These are phyloP conservation scores for Perca flavescens DNA, from an alignment of 2,113 vertebrate genomes.

Conservation along the genomic window DNA sequence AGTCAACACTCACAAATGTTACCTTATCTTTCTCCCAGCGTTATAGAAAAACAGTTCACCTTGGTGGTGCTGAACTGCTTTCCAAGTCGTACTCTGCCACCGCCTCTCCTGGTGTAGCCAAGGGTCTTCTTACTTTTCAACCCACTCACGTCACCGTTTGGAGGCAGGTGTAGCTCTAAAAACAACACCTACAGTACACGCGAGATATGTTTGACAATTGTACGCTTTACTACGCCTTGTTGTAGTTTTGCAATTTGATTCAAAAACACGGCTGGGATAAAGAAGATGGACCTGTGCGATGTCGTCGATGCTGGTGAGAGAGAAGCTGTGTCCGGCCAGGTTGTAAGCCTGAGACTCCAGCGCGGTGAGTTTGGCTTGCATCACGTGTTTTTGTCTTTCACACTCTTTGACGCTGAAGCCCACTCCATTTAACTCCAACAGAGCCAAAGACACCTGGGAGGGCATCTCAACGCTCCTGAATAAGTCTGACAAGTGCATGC, in stretches of 20 bases:
- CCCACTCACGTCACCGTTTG: slow-evolving; percentile 87
- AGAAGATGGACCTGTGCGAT: slow-evolving; percentile 88
- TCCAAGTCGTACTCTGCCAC: slow-evolving; percentile 81
- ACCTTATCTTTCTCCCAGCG: neutral
- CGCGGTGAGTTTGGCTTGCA: slow-evolving; percentile 92
- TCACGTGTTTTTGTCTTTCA: slow-evolving; percentile 93
- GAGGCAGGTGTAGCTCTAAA: slow-evolving; percentile 94
- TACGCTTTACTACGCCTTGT: neutral
- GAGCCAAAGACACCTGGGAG: slow-evolving; percentile 91
- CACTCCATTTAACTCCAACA: slow-evolving; percentile 95
- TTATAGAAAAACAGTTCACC: slow-evolving; percentile 76
- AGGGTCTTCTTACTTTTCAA: slow-evolving; percentile 91
- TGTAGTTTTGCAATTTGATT: neutral
- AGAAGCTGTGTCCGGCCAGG: slow-evolving; percentile 94
- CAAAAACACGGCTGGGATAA: neutral
- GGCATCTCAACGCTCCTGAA: slow-evolving; percentile 95
- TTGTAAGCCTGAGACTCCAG: slow-evolving; percentile 91
- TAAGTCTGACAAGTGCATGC: slow-evolving; percentile 78
- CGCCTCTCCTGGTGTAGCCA: slow-evolving; percentile 89
- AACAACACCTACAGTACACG: slow-evolving; percentile 88
- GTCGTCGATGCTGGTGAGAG: slow-evolving; percentile 93
- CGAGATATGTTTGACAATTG: neutral
- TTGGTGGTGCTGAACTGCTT: slow-evolving; percentile 96
- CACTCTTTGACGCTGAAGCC: slow-evolving; percentile 93
- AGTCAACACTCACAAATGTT: neutral